Base-by-base conservation (phyloP, 2,888 invertebrate species). In the Caenorhabditis macrosperma region DNA sequence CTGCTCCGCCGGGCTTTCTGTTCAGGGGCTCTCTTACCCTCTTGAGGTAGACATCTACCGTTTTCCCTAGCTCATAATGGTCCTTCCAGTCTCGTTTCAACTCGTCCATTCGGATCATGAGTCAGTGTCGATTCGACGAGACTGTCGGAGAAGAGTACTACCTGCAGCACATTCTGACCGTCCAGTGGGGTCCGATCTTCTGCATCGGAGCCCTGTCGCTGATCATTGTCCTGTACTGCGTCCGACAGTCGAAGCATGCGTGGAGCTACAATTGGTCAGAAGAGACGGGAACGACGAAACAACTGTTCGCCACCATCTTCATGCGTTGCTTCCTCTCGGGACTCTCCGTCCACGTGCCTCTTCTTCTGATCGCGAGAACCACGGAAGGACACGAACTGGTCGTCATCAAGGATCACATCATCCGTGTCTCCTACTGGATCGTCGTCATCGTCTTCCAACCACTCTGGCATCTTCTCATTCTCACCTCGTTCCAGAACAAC, bases 211-310 rank as follows among this genome's bases (percentile, higher is more conserved):
- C 61, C 0, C 63, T 83, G 0, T 66, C 63, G 1, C 12, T 81
- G 10, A 68, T 55, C 17, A 48, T 85, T 1, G 24, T 82, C 9
- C 30, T 83, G 2, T 83, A 81, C 41, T 59, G 66, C 22, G 59
- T 84, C n/a, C 81, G 84, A 6, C 78, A 74, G 26, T 59, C 81
- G 24, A 83, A 80, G 24, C 85, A 82, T 28, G 60, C 69, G 44
- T 85, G 85, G 85, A 68, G 74, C 35, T 86, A 86, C 55, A 86
- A 84, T 68, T 86, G 86, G 86, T 82, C 82, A 1, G 86, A 86
- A 33, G 81, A 77, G 22, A 66, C 44, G 0, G 55, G 41, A 9
- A 76, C 61, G 26, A 82, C 86, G 7, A 78, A 79, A 48, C 80
- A 78, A 57, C 35, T 81, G 0, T 78, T 81, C 33, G 67, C 38